Evolutionary conservation across 2,113 vertebrate species (phyloP).

Genomic region (Xerus inauris): DNA sequence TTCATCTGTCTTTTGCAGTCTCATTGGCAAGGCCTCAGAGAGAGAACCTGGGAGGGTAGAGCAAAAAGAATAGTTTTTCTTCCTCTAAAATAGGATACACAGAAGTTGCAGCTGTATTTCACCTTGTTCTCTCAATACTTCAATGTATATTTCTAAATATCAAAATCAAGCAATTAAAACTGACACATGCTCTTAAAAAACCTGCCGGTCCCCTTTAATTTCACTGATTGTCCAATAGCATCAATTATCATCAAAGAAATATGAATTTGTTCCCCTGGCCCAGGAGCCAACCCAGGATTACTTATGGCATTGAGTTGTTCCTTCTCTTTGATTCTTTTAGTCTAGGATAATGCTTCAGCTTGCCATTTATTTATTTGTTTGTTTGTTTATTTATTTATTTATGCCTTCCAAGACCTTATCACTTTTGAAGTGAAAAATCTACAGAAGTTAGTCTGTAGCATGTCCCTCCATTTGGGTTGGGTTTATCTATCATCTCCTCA

Average conservation of each 20-base stretch:
- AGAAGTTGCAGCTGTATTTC: neutral
- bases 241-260: neutral
- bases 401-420: neutral
- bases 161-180: neutral
- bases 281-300: neutral
- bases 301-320: neutral
- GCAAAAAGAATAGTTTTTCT: neutral
- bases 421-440: neutral
- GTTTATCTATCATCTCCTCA: neutral
- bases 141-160: neutral
- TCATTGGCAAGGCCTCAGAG: neutral
- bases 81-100: neutral
- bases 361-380: neutral
- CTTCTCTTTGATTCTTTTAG: neutral
- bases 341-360: neutral
- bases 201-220: neutral
- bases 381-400: neutral
- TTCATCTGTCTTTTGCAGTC: neutral
- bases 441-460: conserved; percentile 2
- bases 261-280: neutral
- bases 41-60: neutral
- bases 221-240: neutral
- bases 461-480: neutral
- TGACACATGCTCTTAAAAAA: neutral
- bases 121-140: neutral